phyloP scores from a whole-genome alignment of 1,140 invertebrate species.

The Pomacea maculata region DNA sequence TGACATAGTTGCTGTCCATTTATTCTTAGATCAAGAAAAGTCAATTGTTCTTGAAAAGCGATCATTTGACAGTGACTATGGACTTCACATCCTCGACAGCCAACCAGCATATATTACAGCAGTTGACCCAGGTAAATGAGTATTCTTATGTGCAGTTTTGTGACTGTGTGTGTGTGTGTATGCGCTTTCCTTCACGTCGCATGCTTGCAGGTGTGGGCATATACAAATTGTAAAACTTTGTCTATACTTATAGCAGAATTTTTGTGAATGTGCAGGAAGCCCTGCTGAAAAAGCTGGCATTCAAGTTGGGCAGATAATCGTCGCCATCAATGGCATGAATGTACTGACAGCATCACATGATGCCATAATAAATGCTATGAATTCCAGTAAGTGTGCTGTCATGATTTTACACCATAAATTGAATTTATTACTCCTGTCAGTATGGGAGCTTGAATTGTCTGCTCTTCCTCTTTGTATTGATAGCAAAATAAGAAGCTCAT shows the following conservation, averaged over 20 bases:
- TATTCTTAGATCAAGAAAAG: constrained; percentile 55
- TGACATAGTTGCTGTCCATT: too few species aligned
- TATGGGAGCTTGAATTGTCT: too few species aligned
- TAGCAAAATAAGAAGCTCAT: too few species aligned
- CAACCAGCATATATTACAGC: constrained; percentile 94
- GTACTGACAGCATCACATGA: constrained; percentile 92
- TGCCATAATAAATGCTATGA: constrained; percentile 93
- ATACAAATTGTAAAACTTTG: too few species aligned
- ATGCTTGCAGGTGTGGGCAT: too few species aligned
- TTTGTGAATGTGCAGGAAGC: constrained; percentile 52
- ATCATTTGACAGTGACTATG: constrained; percentile 82
- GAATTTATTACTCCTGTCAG: too few species aligned
- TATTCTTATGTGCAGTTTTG: background rate
- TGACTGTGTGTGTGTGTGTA: background rate
- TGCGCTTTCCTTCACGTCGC: too few species aligned
- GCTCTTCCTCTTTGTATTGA: too few species aligned
- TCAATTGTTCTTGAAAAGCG: constrained; percentile 42
- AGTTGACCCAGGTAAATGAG: constrained; percentile 83
- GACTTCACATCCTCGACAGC: constrained; percentile 93
- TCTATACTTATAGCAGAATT: too few species aligned
- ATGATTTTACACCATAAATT: too few species aligned
- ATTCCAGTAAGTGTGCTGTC: constrained; percentile 74
- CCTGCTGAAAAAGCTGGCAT: constrained; percentile 89
- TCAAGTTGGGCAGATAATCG: constrained; percentile 92
- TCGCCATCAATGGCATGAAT: constrained; percentile 88